Evolutionary conservation across 2,797 vertebrate genomes (phyloP), one percentile per base, ranked within the genome.

Genomic region (Acestrorhynchus altus): DNA sequence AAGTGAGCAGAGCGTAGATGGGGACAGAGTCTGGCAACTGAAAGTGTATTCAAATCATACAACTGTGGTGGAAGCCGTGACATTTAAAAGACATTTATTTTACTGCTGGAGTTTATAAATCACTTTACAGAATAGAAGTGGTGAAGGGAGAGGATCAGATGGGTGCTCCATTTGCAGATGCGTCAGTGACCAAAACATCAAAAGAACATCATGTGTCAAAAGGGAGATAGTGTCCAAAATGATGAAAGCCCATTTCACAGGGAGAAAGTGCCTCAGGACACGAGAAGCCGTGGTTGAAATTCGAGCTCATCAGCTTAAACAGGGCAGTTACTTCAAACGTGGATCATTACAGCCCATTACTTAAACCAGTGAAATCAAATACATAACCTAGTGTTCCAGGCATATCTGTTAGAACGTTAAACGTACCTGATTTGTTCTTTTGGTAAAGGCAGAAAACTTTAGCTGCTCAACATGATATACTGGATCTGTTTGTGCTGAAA

Each of bases 281-380:
- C 22, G 79, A 0, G 70, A 72, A 88, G 46, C 87, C 84, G 84
- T 85, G 86, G 88, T 1, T 0, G 8, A 47, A 88, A 1, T 24
- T 0, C 8, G 28, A 46, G 64, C 44, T 47, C 64, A 46, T 39
- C 61, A 64, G 24, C 40, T 64, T 44, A 64, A 64, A 64, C 59
- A 61, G 59, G 31, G 5, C 44, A 51, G 20, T 79, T 68, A 46
- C 52, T 64, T 42, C 61, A 64, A 64, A 64, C 11, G n/a, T 1
- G 35, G 11, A 11, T 64, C 40, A 42, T 22, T 64, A 42, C 5
- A 42, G 20, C 40, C 12, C 10, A 11, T 44, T 42, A 42, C 40
- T 22, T 22, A 64, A 42, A 42, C n/a, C n/a, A 42, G 61, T 64
- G 61, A 35, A 35, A 35, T 35, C 2, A 35, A 35, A 35, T 35